phyloP scores from a whole-genome alignment of 1,140 invertebrate genomes.

The Drosophila takahashii region DNA sequence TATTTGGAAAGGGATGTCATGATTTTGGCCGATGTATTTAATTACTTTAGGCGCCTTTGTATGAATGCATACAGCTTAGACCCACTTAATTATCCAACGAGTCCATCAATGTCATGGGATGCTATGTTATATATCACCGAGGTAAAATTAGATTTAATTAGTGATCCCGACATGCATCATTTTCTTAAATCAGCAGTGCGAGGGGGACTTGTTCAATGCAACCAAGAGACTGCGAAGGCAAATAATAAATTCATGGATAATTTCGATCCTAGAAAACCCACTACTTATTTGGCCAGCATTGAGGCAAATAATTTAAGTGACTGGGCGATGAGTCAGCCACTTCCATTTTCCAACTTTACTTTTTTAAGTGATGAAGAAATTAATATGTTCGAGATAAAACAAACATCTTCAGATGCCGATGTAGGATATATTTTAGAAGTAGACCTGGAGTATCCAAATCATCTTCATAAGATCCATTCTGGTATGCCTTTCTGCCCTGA shows the following conservation, averaged over 20 bases:
- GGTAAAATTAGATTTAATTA: neutral
- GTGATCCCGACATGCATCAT: conserved; percentile 14
- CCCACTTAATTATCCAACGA: conserved; percentile 9
- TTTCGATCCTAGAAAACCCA: neutral
- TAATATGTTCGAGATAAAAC: neutral
- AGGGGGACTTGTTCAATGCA: conserved; percentile 4
- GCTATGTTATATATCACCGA: conserved; percentile 11
- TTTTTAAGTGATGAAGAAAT: conserved; percentile 1
- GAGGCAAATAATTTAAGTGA: conserved; percentile 4
- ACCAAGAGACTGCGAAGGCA: neutral
- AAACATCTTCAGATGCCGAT: neutral
- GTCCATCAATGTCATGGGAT: conserved; percentile 8
- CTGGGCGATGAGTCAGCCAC: neutral
- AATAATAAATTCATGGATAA: conserved; percentile 7
- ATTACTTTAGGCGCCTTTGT: conserved; percentile 4
- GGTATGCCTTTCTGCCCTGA: conserved; percentile 2
- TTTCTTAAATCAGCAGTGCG: neutral
- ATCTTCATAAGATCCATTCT: neutral
- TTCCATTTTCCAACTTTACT: neutral
- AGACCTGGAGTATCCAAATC: neutral
- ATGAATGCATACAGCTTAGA: conserved; percentile 3
- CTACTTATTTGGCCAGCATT: neutral
- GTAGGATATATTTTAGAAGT: conserved; percentile 7
- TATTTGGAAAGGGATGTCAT: conserved; percentile 17
- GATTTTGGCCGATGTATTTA: conserved; percentile 11